These are phyloP conservation scores for Latrodectus geometricus DNA, from an alignment of 1,140 invertebrate species.

Conservation along the genomic window DNA sequence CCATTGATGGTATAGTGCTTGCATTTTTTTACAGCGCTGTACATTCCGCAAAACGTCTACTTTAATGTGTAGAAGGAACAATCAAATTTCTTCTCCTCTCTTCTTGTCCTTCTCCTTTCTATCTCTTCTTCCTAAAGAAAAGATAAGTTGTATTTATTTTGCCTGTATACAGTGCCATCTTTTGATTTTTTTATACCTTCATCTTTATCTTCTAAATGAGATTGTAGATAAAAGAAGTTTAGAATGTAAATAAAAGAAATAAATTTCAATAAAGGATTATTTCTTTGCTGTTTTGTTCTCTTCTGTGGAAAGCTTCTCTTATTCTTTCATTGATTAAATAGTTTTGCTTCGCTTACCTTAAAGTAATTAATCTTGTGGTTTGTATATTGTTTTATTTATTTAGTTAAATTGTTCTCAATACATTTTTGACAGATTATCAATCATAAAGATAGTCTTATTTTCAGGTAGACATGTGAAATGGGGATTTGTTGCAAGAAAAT, in stretches of 20 bases:
- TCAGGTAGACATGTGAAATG: no score
- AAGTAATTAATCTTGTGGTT: no score
- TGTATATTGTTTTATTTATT: no score
- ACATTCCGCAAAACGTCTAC: constrained; percentile 38
- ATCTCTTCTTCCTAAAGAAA: constrained; percentile 24
- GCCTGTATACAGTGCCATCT: constrained; percentile 12
- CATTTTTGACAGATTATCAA: no score
- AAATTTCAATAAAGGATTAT: constrained; percentile 27
- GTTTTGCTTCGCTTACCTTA: no score
- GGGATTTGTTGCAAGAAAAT: no score
- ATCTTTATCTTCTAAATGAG: neutral
- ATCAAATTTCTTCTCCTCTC: neutral
- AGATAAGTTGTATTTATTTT: constrained; percentile 50
- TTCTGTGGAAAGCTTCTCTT: neutral
- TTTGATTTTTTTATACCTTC: constrained; percentile 44
- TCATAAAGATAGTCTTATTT: no score
- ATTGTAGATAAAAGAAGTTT: neutral
- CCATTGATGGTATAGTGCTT: constrained; percentile 44
- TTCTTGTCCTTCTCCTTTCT: constrained; percentile 36
- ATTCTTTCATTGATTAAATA: no score
- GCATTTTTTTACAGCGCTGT: constrained; percentile 62
- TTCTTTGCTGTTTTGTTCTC: constrained; percentile 21
- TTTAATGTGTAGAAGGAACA: constrained; percentile 30
- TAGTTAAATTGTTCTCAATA: no score
- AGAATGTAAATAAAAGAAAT: constrained; percentile 9